Conservation (phyloP, 2,113 vertebrate genomes). For the Paramormyrops kingsleyae region DNA sequence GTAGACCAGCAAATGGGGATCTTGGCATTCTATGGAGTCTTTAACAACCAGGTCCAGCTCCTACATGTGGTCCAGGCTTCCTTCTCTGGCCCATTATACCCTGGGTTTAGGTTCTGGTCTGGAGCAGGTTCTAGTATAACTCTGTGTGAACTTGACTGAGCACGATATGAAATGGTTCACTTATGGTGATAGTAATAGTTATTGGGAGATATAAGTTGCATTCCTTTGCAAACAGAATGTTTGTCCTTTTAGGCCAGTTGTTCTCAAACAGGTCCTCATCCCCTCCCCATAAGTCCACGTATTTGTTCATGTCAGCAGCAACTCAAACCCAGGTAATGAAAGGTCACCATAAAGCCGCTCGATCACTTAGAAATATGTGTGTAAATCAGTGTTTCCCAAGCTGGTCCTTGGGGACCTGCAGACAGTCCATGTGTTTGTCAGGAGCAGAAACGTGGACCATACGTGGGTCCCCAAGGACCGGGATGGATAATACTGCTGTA, state of each 20-base stretch:
- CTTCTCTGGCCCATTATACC: slow-evolving; percentile 52
- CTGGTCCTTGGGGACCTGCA: neutral
- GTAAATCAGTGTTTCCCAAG: neutral
- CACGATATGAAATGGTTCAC: neutral
- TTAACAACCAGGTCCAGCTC: slow-evolving; percentile 45
- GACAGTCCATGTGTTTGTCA: neutral
- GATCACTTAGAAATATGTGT: neutral
- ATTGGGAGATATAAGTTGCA: neutral
- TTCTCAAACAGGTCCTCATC: neutral
- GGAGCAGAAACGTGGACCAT: neutral
- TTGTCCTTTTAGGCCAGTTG: neutral
- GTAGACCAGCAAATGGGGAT: slow-evolving; percentile 58
- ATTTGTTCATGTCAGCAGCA: neutral
- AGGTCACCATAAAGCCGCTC: neutral
- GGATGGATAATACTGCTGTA: neutral
- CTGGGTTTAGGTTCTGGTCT: slow-evolving; percentile 59
- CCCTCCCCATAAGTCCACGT: neutral
- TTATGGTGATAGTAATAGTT: neutral
- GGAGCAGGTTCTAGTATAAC: slow-evolving; percentile 45
- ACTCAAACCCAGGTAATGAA: neutral
- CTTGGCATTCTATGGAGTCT: slow-evolving; percentile 58
- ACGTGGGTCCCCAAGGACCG: neutral
- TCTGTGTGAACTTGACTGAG: slow-evolving; percentile 48
- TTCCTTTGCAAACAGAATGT: neutral
- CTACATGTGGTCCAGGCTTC: slow-evolving; percentile 49